Percentiles rank a stretch among this genome's conserved stretches.
Evolutionary conservation across 2,888 invertebrate species (phyloP).

Genomic region (Bellardia bayeri): DNA sequence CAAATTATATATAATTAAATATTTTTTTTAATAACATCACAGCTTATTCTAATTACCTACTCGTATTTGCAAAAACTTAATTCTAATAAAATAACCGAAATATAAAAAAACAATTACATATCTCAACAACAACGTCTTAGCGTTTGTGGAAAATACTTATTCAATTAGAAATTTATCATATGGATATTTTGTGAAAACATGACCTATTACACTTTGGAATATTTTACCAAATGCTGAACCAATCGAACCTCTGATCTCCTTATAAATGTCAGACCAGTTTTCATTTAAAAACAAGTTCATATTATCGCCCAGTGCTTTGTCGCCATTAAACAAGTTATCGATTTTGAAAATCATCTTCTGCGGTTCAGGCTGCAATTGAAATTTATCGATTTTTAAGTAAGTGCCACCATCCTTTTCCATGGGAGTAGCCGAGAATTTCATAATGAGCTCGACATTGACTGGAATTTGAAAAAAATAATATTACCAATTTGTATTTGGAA

Average conservation of each 20-base stretch:
- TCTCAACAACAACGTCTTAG: neutral
- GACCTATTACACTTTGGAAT: conserved; percentile 79
- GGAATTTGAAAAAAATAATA: conserved; percentile 15
- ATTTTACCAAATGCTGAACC: conserved; percentile 80
- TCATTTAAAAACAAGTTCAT: conserved; percentile 85
- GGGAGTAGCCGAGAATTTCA: conserved; percentile 69
- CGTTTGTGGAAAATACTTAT: conserved; percentile 22
- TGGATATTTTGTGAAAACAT: conserved; percentile 82
- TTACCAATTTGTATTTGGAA: neutral
- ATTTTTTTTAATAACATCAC: neutral
- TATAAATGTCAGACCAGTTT: conserved; percentile 81
- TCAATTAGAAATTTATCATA: conserved; percentile 73
- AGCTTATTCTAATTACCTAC: neutral
- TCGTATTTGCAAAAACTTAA: conserved; percentile 9
- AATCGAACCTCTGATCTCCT: conserved; percentile 72
- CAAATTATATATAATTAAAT: neutral
- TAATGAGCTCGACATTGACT: conserved; percentile 72
- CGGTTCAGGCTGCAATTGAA: conserved; percentile 67
- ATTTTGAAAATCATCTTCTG: conserved; percentile 77
- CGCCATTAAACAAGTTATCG: conserved; percentile 84
- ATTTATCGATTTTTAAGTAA: conserved; percentile 74
- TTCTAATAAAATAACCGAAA: neutral
- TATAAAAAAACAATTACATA: neutral
- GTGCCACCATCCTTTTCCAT: conserved; percentile 71
- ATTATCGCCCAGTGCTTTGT: conserved; percentile 84